Base-by-base conservation (phyloP, 2,888 invertebrate species). In the Yponomeuta evonymella region DNA sequence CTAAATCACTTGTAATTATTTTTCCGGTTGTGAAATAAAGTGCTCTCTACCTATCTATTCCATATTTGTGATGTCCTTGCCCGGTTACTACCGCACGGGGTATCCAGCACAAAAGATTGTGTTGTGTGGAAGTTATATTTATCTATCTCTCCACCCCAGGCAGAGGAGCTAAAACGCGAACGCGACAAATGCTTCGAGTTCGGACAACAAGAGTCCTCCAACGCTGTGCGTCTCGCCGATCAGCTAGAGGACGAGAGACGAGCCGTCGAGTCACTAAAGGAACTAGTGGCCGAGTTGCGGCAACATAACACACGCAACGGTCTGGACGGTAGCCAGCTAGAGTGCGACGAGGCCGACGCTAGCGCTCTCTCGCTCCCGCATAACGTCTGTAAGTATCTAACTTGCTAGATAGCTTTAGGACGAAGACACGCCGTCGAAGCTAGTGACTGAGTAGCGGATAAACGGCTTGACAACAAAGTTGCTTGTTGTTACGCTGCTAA, bases 121-220 rank as follows among this genome's bases (percentile, higher is more conserved):
- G 43, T 43, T 43, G 43, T 43, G 9, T 43, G 1, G 8, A 43
- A 43, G 5, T 36, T 5, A 36, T 43, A 43, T 43, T 8, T 43
- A 43, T 5, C 43, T 43, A 43, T 43, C 8, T 8, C 8, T 43
- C 43, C 43, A 43, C 43, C 23, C 36, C 65, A 94, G 83, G 77
- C 94, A 33, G 92, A 93, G 10, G 91, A 92, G 71, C 78, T 91
- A 1, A 89, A 88, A 75, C 78, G 80, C 12, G 90, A 92, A 62
- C 82, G 89, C 2, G 88, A 90, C 73, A 88, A 88, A 75, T 87
- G 85, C 83, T 63, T 88, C 1, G 43, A 78, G 0, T 72, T 84
- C 29, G 84, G 82, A 71, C 87, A 88, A 73, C 78, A 85, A 71
- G 89, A 90, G 75, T 75, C 79, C 0, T 72, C 75, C 0, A 80